A percentile compares a stretch with the other conserved stretches of the same genome.
Conservation (phyloP, 53 echinoderm and acorn worm species). For the Apostichopus leukothele region DNA sequence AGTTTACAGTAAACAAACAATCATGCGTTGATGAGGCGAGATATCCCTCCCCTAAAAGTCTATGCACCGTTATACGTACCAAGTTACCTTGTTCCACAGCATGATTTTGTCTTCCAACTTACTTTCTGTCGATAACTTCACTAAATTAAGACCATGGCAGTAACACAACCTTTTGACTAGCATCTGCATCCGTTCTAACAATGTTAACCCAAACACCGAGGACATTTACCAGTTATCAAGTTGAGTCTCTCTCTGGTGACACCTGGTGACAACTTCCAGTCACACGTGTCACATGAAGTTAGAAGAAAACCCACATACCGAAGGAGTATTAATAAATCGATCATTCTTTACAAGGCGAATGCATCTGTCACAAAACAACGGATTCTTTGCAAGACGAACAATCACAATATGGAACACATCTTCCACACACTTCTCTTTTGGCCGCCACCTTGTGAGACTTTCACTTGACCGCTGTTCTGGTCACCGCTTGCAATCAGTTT, state of each 20-base stretch:
- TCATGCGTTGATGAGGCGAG: too few species aligned
- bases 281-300: neutral
- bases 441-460: slow-evolving; percentile 55
- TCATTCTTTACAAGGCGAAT: neutral
- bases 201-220: neutral
- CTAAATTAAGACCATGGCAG: neutral
- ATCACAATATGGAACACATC: slow-evolving; percentile 83
- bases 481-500: slow-evolving; percentile 85
- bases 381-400: neutral
- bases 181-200: neutral
- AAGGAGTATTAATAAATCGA: neutral
- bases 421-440: slow-evolving; percentile 86
- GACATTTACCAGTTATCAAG: neutral
- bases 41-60: neutral
- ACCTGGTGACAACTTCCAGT: neutral
- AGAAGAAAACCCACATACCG: neutral
- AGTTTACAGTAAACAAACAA: neutral
- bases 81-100: neutral
- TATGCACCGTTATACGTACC: neutral
- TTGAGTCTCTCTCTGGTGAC: too few species aligned
- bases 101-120: neutral
- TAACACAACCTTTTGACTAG: neutral
- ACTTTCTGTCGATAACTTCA: neutral
- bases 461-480: slow-evolving; percentile 60
- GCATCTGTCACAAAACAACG: neutral